Evolutionary conservation across 1,140 invertebrate genomes (phyloP), one percentile per base, ranked within the genome.

Genomic region (Galleria mellonella): DNA sequence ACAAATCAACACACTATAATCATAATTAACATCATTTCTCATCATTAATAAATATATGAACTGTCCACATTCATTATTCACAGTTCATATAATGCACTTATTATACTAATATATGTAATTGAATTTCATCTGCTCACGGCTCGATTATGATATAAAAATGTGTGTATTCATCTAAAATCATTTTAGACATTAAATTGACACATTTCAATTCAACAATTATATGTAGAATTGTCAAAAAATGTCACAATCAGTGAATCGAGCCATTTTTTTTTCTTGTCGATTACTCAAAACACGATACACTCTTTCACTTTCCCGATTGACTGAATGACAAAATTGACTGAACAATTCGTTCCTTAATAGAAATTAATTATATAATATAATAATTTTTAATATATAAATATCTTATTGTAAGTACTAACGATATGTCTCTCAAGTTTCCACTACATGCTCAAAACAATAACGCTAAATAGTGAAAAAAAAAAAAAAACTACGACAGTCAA

Each of bases 401-500:
- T 69, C 39, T 51, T 52, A 48, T 48, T 49, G 27, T 43, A 48
- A 44, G 9, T 32, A 44, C 74, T 78, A 76, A 63, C 71, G 72
- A 76, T 79, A 79, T 76, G 75, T 79, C 51, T 79, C 66, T 64
- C 66, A 69, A 69, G 17, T 60, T 70, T 72, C 66, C 43, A 55
- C 68, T 72, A 74, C 63, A 70, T 70, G 72, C 72, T 35, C 47
- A 43, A 70, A 72, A 63, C 54, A 43, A 62, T 60, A 58, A 65
- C 45, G 68, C 66, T 62, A 62, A 72, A 63, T 61, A 23, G 17
- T 57, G 57, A 68, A 62, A 63, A 39, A n/a, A n/a, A 58, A 70
- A 70, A 13, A 42, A 30, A 55, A 29, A 53, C 64, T 70, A 76
- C 63, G 53, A 59, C 53, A 68, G 58, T 48, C 51, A 70, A 72